phyloP scores from a whole-genome alignment of 2,888 invertebrate genomes.

The Cantharis flavilabris region DNA sequence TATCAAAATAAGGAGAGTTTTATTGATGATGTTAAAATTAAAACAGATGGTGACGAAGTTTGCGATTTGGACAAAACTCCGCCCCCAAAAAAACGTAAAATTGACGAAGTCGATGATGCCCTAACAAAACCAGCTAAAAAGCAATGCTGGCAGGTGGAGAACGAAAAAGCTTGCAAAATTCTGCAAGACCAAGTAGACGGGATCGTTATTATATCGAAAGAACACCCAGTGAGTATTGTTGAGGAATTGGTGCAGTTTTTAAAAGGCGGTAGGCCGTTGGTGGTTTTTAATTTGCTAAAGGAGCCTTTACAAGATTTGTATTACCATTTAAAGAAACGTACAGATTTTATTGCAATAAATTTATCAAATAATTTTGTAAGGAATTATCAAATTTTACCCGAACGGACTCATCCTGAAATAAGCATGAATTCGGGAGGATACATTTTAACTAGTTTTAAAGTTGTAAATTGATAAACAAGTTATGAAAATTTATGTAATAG shows the following conservation, averaged over 20 bases:
- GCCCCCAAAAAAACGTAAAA: slow-evolving; percentile 42
- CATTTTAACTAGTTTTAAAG: slow-evolving; percentile 72
- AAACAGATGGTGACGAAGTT: neutral
- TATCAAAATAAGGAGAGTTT: slow-evolving; percentile 60
- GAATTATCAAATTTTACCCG: slow-evolving; percentile 86
- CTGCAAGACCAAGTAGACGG: slow-evolving; percentile 72
- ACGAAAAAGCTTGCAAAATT: slow-evolving; percentile 66
- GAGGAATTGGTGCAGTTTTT: slow-evolving; percentile 76
- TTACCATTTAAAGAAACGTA: slow-evolving; percentile 72
- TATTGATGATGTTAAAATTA: neutral
- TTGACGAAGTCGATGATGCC: slow-evolving; percentile 40
- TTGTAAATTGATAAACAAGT: slow-evolving; percentile 29
- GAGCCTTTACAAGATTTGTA: slow-evolving; percentile 88
- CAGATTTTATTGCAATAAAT: slow-evolving; percentile 74
- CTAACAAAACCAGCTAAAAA: slow-evolving; percentile 53
- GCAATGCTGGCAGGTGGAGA: slow-evolving; percentile 72
- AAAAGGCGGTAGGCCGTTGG: slow-evolving; percentile 81
- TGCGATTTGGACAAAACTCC: neutral
- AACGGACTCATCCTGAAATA: slow-evolving; percentile 94
- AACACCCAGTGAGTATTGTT: slow-evolving; percentile 83
- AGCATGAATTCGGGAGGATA: slow-evolving; percentile 91
- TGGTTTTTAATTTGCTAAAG: slow-evolving; percentile 78
- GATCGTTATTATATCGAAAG: slow-evolving; percentile 78
- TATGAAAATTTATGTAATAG: slow-evolving; percentile 15
- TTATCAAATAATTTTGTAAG: slow-evolving; percentile 87